Percentiles rank a stretch among this genome's conserved stretches.
These are phyloP conservation scores for Altica lythri DNA, from an alignment of 2,888 invertebrate genomes.

Conservation along the genomic window DNA sequence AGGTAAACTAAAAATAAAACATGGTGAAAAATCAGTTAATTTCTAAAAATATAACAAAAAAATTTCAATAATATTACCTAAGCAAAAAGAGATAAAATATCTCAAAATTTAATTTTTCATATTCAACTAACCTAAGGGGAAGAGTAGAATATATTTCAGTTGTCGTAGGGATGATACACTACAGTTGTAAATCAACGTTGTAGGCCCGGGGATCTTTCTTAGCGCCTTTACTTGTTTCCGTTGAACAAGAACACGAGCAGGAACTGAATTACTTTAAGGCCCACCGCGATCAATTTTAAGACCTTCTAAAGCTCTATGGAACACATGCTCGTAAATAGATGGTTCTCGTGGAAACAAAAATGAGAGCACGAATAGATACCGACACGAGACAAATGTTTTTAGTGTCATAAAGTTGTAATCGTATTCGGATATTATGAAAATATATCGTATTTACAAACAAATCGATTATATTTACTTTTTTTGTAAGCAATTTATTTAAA, in stretches of 20 bases:
- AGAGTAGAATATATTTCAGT: slow-evolving; percentile 39
- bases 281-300: slow-evolving; percentile 29
- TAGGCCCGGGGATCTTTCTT: slow-evolving; percentile 35
- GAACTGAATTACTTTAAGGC: slow-evolving; percentile 31
- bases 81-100: too few species aligned
- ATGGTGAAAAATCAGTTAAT: too few species aligned
- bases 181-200: slow-evolving; percentile 48
- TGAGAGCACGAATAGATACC: too few species aligned
- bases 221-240: slow-evolving; percentile 30
- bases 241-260: slow-evolving; percentile 22
- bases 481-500: too few species aligned
- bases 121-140: slow-evolving; percentile 27
- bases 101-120: slow-evolving; percentile 16
- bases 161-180: slow-evolving; percentile 50
- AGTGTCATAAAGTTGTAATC: too few species aligned
- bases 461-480: too few species aligned
- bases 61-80: too few species aligned
- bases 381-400: too few species aligned
- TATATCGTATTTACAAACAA: too few species aligned
- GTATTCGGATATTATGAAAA: too few species aligned
- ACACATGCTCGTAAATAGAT: slow-evolving; percentile 23
- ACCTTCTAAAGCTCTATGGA: slow-evolving; percentile 25
- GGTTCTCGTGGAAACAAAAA: slow-evolving; percentile 9
- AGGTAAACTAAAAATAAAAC: too few species aligned
- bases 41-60: too few species aligned